Percentiles rank a stretch among this genome's conserved stretches.
phyloP scores from a whole-genome alignment of 2,113 vertebrate genomes.

The Protobothrops mucrosquamatus region DNA sequence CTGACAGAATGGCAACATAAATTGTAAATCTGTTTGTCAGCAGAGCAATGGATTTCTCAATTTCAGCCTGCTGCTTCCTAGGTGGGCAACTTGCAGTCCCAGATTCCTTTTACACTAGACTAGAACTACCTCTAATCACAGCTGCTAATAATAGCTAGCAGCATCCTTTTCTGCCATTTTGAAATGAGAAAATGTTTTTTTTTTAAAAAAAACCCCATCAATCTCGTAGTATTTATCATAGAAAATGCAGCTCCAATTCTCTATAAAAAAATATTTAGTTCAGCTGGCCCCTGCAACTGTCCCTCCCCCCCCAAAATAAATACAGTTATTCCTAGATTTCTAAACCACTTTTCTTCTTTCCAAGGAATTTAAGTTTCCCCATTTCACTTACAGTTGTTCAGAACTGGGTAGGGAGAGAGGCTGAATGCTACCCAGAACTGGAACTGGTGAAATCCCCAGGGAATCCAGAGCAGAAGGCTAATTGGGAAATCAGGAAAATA shows the following conservation, averaged over 20 bases:
- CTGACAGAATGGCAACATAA: background rate
- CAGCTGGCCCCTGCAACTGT: background rate
- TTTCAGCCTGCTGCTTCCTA: background rate
- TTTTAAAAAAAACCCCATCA: background rate
- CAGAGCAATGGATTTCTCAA: background rate
- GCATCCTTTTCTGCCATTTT: background rate
- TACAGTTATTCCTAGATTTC: background rate
- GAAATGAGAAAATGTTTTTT: background rate
- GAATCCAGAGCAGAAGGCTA: background rate
- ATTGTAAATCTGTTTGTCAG: background rate
- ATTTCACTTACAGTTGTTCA: background rate
- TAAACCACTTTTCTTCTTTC: background rate
- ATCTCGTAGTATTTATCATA: background rate
- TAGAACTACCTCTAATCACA: background rate
- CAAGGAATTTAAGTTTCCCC: background rate
- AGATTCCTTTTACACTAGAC: background rate
- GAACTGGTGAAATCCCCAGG: background rate
- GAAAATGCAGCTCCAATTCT: background rate
- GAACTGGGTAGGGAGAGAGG: background rate
- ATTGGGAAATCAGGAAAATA: background rate
- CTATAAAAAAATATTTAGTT: background rate
- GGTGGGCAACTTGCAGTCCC: background rate
- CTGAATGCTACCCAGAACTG: background rate
- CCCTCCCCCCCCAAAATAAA: background rate
- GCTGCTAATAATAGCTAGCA: background rate